Evolutionary conservation across 2,888 invertebrate species (phyloP), one percentile per base, ranked within the genome.

Genomic region (Tortricodes alternella): DNA sequence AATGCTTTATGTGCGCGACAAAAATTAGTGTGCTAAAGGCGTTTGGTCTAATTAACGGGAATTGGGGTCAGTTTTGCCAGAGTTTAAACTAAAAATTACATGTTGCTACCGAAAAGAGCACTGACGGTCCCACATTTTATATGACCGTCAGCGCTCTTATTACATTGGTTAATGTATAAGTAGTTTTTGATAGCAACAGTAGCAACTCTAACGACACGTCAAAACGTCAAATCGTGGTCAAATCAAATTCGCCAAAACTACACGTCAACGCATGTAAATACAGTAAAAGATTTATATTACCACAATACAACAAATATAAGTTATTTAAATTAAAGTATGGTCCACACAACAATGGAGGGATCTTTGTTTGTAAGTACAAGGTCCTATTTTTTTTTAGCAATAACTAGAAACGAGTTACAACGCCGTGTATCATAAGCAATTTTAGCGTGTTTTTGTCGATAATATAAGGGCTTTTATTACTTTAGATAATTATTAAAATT

Each of bases 261-360:
- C 63, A 63, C 64, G 61, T 64, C 58, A 60, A 63, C 60, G 43
- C 44, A 15, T 29, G 44, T 49, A 59, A 51, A 46, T 56, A 35
- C 29, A 32, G 13, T 19, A 11, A n/a, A 18, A n/a, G 46, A 18
- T 29, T 3, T 9, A 35, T 35, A 13, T 35, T 27, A n/a, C 18
- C 5, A 11, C 7, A 9, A 21, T 19, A 9, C 18, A 21, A 13
- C 35, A 5, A 19, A 16, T 37, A 9, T 35, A 21, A 23, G 4
- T 27, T 1, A 5, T 29, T n/a, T 7, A 37, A 46, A 53, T 48
- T 37, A 29, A 48, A 74, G 66, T 73, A 89, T 89, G 89, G 87
- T 86, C 15, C 71, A 87, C 59, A 85, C 80, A 21, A 76, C 84
- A 13, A 84, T 88, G 81, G 89, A 89, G 61, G 87, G 88, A 35